Evolutionary conservation across 2,888 invertebrate species (phyloP), one percentile per base, ranked within the genome.

Genomic region (Escarpia spicata): DNA sequence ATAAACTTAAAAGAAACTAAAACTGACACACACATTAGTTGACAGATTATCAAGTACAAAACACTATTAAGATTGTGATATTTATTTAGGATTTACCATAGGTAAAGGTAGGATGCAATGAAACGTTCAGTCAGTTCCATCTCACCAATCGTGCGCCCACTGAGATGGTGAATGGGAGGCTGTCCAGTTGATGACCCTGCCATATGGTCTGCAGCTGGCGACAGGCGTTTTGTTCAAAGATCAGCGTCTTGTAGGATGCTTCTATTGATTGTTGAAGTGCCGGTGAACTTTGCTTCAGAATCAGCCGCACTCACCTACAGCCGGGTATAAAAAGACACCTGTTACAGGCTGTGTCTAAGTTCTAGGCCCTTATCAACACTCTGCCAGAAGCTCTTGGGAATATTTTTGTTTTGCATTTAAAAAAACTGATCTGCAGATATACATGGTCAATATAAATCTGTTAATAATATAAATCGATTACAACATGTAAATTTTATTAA

Each of bases 101-200:
- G 60, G 4, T 60, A 19, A 60, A 75, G 15, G 75, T 75, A 75
- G 12, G 26, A 75, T 26, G 19, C 26, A 6, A 12, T 75, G 26
- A 26, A 6, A n/a, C 6, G 26, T 6, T 75, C 75, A 75, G 19
- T 6, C 4, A 26, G 75, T 26, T 75, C 75, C 26, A 26, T 26
- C 75, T 75, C 1, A 26, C 75, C 75, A 75, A 26, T 75, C 19
- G 19, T 3, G n/a, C 26, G 19, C 6, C 75, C 19, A 26, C 26
- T 75, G 75, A 75, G 75, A 26, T 6, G 75, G 19, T 75, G 75
- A 15, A 15, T 75, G 75, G 75, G 75, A 26, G 15, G n/a, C 19
- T 75, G 75, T 75, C 75, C 26, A 75, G 75, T 75, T 75, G 75
- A 75, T 75, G 75, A 75, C 75, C 75, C 19, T n/a, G 75, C 75